phyloP scores from a whole-genome alignment of 2,797 vertebrate species.

The Scyliorhinus canicula region DNA sequence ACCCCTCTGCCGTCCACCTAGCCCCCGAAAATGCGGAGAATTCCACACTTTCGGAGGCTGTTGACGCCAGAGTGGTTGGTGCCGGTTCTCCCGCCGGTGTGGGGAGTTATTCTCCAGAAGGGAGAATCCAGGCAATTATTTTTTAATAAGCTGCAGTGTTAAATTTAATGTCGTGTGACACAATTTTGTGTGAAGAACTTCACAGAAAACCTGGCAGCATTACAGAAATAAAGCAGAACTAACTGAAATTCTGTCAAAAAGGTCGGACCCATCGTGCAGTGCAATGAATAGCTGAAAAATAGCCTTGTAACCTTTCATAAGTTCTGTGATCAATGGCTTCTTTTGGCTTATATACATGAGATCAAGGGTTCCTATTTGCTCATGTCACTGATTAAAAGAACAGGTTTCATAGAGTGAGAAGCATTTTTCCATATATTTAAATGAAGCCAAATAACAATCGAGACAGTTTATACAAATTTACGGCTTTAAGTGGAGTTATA shows the following conservation, averaged over 20 bases:
- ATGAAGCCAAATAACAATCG: neutral
- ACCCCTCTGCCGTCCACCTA: too few relatives aligned
- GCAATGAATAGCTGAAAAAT: neutral
- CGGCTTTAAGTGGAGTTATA: neutral
- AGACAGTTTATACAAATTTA: neutral
- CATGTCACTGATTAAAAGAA: neutral
- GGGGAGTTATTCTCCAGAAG: too few relatives aligned
- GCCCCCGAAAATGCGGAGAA: too few relatives aligned
- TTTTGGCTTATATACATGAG: neutral
- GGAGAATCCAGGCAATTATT: too few relatives aligned
- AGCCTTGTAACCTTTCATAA: neutral
- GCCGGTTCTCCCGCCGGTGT: too few relatives aligned
- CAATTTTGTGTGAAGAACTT: neutral
- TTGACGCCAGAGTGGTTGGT: too few relatives aligned
- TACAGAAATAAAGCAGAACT: neutral
- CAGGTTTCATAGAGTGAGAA: neutral
- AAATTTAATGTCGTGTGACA: neutral
- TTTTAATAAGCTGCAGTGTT: neutral
- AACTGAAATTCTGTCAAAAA: neutral
- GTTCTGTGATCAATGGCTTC: neutral
- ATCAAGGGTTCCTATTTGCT: neutral
- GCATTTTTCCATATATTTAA: neutral
- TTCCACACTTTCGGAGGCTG: too few relatives aligned
- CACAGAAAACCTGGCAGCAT: neutral
- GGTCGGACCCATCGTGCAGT: neutral